Conservation (phyloP, 1,140 invertebrate genomes). For the Maniola jurtina region DNA sequence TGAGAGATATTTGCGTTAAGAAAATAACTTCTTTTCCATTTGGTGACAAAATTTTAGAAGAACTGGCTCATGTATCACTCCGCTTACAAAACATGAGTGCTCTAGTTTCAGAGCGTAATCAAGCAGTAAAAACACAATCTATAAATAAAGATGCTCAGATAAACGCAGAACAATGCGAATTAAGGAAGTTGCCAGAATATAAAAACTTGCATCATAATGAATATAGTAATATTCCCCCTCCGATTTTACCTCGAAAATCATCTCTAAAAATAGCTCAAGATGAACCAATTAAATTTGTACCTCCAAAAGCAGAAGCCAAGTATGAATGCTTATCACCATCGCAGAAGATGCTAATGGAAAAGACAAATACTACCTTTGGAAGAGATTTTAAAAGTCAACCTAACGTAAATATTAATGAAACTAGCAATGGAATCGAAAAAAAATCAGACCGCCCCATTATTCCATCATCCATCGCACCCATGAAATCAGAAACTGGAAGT, state of each 20-base stretch:
- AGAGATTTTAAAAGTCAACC: constrained; percentile 12
- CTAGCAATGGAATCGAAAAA: constrained; percentile 77
- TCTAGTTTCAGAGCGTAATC: constrained; percentile 17
- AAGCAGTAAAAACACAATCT: background rate
- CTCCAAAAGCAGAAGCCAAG: constrained; percentile 80
- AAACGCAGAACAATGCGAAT: background rate
- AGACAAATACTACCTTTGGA: constrained; percentile 60
- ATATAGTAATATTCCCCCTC: constrained; percentile 48
- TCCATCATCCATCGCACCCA: constrained; percentile 13
- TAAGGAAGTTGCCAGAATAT: background rate
- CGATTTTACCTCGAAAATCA: constrained; percentile 63
- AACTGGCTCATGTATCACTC: constrained; percentile 82
- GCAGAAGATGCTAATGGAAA: constrained; percentile 80
- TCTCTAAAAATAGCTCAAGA: constrained; percentile 65
- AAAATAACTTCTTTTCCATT: constrained; percentile 82
- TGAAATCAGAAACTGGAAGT: constrained; percentile 71
- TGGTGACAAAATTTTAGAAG: constrained; percentile 82
- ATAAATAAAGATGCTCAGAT: background rate
- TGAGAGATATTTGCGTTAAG: constrained; percentile 81
- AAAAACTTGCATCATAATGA: constrained; percentile 10
- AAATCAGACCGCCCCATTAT: constrained; percentile 22
- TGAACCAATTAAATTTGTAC: constrained; percentile 76
- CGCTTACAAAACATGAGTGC: constrained; percentile 76
- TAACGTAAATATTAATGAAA: background rate
- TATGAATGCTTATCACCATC: constrained; percentile 86